Conservation (phyloP, 2,888 invertebrate genomes). For the Callyntrura guangdongensis region DNA sequence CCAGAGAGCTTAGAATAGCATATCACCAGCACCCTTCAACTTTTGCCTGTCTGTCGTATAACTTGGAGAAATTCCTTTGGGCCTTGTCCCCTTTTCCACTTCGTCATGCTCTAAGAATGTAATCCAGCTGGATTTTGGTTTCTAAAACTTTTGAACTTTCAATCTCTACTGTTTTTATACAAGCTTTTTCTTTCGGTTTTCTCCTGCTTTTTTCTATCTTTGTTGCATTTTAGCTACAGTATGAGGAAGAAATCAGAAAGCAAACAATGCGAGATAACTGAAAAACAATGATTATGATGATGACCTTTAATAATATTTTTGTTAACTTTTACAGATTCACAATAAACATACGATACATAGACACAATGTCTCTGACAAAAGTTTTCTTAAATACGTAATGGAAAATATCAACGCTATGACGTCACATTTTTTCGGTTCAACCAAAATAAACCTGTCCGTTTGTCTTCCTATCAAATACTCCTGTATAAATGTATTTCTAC, state of each 20-base stretch:
- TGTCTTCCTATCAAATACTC: neutral
- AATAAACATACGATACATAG: neutral
- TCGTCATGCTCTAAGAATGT: constrained; percentile 78
- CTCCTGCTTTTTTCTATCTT: neutral
- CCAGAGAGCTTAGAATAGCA: constrained; percentile 25
- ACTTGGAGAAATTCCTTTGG: constrained; percentile 73
- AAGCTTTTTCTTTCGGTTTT: neutral
- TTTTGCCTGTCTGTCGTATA: constrained; percentile 54
- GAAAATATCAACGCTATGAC: constrained; percentile 34
- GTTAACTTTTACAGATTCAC: constrained; percentile 12
- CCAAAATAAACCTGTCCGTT: neutral
- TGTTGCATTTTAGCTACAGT: constrained; percentile 8
- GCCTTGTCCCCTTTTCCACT: constrained; percentile 77
- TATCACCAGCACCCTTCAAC: constrained; percentile 67
- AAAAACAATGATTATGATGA: constrained; percentile 2
- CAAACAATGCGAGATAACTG: neutral
- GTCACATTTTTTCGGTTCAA: constrained; percentile 31
- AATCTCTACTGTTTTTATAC: constrained; percentile 32
- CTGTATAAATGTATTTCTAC: no score
- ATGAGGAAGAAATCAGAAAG: neutral
- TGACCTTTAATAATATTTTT: constrained; percentile 68
- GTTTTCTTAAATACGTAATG: no score
- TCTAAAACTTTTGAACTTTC: constrained; percentile 76
- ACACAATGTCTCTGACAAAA: neutral
- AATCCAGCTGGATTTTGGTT: constrained; percentile 77